Percentiles rank a stretch among this genome's conserved stretches.
Conservation (phyloP, 2,888 invertebrate species). For the Margaritifera margaritifera region DNA sequence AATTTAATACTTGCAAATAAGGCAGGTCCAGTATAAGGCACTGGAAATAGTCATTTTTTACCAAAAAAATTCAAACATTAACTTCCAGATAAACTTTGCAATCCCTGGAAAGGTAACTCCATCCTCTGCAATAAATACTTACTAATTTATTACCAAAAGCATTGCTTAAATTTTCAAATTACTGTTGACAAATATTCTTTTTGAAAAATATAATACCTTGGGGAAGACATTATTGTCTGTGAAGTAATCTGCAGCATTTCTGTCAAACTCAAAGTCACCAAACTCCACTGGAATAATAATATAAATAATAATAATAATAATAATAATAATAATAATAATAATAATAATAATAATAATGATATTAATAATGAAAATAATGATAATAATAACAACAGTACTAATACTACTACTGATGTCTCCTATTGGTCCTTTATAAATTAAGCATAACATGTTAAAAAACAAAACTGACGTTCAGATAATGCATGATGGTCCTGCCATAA, state of each 20-base stretch:
- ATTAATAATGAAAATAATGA: no score
- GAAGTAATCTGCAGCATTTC: slow-evolving; percentile 92
- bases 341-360: no score
- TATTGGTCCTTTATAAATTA: no score
- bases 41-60: not conserved
- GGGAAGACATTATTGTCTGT: slow-evolving; percentile 94
- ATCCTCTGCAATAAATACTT: not conserved
- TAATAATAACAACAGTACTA: no score
- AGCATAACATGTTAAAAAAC: no score
- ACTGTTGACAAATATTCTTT: not conserved
- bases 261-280: slow-evolving; percentile 90
- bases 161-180: not conserved
- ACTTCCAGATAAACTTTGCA: not conserved
- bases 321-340: not conserved
- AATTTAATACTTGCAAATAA: no score
- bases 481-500: no score
- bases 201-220: slow-evolving; percentile 78
- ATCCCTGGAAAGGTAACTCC: no score
- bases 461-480: no score
- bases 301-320: slow-evolving; percentile 2
- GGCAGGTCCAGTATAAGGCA: no score
- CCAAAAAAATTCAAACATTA: not conserved
- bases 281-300: slow-evolving; percentile 83
- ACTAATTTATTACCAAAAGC: not conserved
- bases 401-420: no score